phyloP scores from a whole-genome alignment of 1,140 invertebrate species.

The Euborellia annulipes region DNA sequence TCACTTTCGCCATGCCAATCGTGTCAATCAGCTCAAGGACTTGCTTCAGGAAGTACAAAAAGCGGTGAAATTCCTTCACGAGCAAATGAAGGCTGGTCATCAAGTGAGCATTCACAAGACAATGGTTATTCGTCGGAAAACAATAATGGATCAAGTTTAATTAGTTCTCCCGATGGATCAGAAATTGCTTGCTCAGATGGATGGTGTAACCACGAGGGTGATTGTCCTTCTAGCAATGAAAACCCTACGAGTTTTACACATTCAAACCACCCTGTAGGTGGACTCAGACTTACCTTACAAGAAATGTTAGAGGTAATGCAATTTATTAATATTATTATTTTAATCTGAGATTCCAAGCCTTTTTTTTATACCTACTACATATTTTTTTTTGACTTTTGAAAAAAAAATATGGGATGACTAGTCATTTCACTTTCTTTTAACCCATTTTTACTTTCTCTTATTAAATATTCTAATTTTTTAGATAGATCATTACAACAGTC shows the following conservation, averaged over 20 bases:
- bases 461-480: no score
- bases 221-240: conserved; percentile 23
- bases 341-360: no score
- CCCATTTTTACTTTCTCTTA: no score
- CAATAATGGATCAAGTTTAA: conserved; percentile 53
- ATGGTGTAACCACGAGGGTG: conserved; percentile 58
- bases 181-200: conserved; percentile 71
- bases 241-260: background rate
- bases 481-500: no score
- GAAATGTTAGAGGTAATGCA: no score
- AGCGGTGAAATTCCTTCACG: no score
- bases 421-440: no score
- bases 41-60: background rate
- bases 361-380: no score
- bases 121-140: conserved; percentile 69
- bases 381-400: no score
- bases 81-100: conserved; percentile 32
- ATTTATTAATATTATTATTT: no score
- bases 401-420: no score
- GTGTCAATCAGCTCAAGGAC: conserved; percentile 23
- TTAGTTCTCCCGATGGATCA: conserved; percentile 65
- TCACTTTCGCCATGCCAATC: conserved; percentile 24
- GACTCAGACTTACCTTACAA: conserved; percentile 22
- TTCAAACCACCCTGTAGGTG: conserved; percentile 18
- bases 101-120: conserved; percentile 57